Evolutionary conservation across 2,888 invertebrate genomes (phyloP).

Genomic region (Drosophila anceps): DNA sequence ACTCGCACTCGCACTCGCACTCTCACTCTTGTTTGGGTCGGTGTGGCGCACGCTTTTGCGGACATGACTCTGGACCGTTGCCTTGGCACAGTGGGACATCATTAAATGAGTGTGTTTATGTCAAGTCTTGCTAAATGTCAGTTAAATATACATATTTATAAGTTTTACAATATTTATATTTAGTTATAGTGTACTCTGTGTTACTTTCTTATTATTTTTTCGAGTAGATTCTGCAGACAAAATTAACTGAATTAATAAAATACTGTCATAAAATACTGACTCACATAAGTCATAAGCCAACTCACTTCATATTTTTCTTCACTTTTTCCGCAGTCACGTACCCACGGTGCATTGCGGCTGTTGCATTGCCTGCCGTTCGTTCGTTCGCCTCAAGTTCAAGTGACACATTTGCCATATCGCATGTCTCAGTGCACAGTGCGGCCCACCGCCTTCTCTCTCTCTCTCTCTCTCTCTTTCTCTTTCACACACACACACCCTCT

Average conservation of each 20-base stretch:
- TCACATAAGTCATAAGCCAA: not conserved
- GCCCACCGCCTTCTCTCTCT: not conserved
- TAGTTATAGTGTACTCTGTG: too few relatives aligned
- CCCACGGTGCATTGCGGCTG: conserved; percentile 48
- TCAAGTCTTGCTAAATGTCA: not conserved
- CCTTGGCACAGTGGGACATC: conserved; percentile 45
- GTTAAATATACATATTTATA: not conserved
- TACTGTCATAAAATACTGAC: too few relatives aligned
- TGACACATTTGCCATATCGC: conserved; percentile 74
- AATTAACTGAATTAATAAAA: too few relatives aligned
- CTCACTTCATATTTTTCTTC: not conserved
- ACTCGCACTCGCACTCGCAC: conserved; percentile 33
- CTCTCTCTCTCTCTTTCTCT: not conserved
- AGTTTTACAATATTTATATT: too few relatives aligned
- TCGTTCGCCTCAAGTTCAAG: conserved; percentile 69
- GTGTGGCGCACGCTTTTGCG: conserved; percentile 25
- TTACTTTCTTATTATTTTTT: too few relatives aligned
- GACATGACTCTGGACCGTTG: conserved; percentile 37
- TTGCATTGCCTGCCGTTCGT: conserved; percentile 25
- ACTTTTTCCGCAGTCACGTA: not conserved
- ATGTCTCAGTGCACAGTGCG: conserved; percentile 62
- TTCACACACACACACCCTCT: not conserved
- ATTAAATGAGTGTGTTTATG: not conserved
- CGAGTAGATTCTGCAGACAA: too few relatives aligned
- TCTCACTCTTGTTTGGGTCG: conserved; percentile 38